These are phyloP conservation scores for Turritopsis dohrnii DNA, from an alignment of 30 jellyfish, hydroid and myxozoan species.

Conservation along the genomic window DNA sequence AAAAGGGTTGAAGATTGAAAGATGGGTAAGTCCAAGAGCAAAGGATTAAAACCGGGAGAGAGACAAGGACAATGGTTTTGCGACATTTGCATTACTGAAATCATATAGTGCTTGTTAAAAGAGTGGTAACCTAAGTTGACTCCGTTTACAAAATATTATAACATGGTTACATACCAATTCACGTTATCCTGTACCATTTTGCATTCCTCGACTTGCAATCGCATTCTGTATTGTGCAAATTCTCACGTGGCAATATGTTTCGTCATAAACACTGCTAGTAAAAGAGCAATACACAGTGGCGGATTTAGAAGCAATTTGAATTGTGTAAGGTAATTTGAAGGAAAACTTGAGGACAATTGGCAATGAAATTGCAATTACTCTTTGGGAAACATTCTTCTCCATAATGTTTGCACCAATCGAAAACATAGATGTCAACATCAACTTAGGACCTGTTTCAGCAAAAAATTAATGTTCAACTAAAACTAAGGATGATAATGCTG, in stretches of 20 bases:
- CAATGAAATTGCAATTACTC: neutral
- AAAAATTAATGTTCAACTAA: neutral
- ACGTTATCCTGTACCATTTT: neutral
- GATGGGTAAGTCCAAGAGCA: neutral
- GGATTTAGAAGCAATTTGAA: neutral
- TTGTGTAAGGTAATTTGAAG: neutral
- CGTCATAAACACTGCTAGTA: neutral
- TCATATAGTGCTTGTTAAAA: neutral
- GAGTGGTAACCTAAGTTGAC: neutral
- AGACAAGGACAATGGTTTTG: neutral
- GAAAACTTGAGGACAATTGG: neutral
- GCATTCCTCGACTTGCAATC: neutral
- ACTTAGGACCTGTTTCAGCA: neutral
- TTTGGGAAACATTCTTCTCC: neutral
- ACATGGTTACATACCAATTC: neutral
- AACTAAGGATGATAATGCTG: neutral
- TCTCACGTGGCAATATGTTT: neutral
- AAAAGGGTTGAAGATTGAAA: neutral
- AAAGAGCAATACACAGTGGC: neutral
- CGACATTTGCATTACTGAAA: neutral
- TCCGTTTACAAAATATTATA: neutral
- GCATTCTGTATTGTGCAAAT: neutral
- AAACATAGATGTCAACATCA: neutral
- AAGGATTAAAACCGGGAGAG: neutral
- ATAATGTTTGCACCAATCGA: neutral